Evolutionary conservation across 2,797 vertebrate species (phyloP), one percentile per base, ranked within the genome.

Genomic region (Spinus pinus): DNA sequence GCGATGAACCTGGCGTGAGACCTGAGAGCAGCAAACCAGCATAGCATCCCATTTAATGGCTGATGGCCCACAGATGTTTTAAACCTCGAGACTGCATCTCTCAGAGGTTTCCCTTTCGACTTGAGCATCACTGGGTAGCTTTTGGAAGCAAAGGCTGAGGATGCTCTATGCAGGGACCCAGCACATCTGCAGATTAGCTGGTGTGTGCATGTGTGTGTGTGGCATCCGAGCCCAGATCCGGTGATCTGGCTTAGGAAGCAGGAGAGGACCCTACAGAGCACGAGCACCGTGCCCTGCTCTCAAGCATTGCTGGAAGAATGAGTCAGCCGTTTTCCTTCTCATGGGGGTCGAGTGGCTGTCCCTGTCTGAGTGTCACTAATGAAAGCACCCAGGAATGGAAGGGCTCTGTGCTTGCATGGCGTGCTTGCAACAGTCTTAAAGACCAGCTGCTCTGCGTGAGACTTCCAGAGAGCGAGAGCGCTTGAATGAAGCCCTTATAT

Each of bases 381-480:
- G 72, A 95, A 93, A 95, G 93, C 90, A 77, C 94, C 92, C 90
- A 88, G 93, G 82, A 95, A 95, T 78, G 90, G 70, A 92, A 83
- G 81, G 16, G 53, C 84, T 93, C 88, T 50, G 81, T 37, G 90
- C 94, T 94, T 35, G 90, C 94, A 51, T 73, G 92, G 82, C 11
- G 0, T 54, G 84, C 93, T 90, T 82, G 85, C 33, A 17, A 19
- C 94, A 91, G 94, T 51, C 69, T 95, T 94, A 87, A 93, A 95
- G 92, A 93, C 92, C 94, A 93, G 95, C 92, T 93, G 95, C 94
- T 95, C 95, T 95, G 94, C 28, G 42, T 93, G 95, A 97, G 92
- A 89, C 94, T 94, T 94, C 86, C 94, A 90, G 92, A 93, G 94
- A 81, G 96, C 0, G 3, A 80, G 92, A 78, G 95, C 1, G 10